Evolutionary conservation across 2,888 invertebrate species (phyloP).

Genomic region (Apodemia mormo): DNA sequence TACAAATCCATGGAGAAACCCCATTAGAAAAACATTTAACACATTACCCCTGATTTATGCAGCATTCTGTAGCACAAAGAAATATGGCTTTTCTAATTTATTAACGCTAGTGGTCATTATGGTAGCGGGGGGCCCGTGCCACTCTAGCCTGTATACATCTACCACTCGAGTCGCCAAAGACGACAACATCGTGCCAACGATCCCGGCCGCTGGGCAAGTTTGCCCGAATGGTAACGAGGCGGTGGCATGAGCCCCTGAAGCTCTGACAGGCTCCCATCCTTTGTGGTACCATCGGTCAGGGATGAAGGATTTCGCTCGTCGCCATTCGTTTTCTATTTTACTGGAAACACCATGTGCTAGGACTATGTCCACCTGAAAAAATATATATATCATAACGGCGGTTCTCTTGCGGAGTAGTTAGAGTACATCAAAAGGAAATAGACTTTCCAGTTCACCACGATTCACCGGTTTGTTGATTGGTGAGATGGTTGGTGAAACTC

Average conservation of each 20-base stretch:
- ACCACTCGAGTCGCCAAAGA: constrained; percentile 55
- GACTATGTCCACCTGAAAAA: constrained; percentile 66
- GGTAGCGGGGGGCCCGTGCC: constrained; percentile 66
- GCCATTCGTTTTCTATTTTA: constrained; percentile 65
- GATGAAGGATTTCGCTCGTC: constrained; percentile 63
- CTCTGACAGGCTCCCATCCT: constrained; percentile 59
- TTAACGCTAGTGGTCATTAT: constrained; percentile 61
- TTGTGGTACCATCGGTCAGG: constrained; percentile 70
- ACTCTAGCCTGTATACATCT: constrained; percentile 68
- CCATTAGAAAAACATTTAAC: too few relatives aligned
- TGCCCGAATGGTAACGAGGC: constrained; percentile 68
- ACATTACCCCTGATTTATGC: constrained; percentile 13
- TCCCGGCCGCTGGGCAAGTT: constrained; percentile 60
- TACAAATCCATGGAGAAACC: too few relatives aligned
- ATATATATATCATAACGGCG: not conserved
- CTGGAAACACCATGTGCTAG: constrained; percentile 68
- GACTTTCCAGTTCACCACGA: too few relatives aligned
- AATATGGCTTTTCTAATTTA: constrained; percentile 64
- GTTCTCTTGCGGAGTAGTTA: not conserved
- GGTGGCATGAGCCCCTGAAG: constrained; percentile 59
- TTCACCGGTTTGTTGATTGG: too few relatives aligned
- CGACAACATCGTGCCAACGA: constrained; percentile 58
- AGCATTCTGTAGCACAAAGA: constrained; percentile 70
- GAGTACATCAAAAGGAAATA: too few relatives aligned
- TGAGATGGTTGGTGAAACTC: too few relatives aligned